Base-by-base conservation (phyloP, 2,888 invertebrate genomes). In the Nemapogon koenigi region DNA sequence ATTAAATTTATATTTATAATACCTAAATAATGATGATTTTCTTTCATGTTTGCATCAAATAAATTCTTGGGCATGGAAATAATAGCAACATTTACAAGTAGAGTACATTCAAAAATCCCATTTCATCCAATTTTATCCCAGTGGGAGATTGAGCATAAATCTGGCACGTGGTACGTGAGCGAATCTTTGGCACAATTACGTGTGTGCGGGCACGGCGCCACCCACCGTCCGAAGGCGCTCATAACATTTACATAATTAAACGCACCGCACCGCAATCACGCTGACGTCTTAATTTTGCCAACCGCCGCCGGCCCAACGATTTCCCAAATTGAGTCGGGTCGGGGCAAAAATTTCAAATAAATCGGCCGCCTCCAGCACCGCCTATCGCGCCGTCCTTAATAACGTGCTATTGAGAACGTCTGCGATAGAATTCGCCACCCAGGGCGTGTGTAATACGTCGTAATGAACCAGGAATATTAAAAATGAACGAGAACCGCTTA, bases 371-470 rank as follows among this genome's bases (percentile, higher is more conserved):
- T 54, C 53, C 18, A 33, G 62, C 51, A 50, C 60, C 70, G 66
- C 69, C 70, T 48, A 52, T 54, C 53, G 52, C 19, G 19, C 64
- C 68, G 56, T 55, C 65, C 68, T 63, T 78, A 76, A 76, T 75
- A 71, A 62, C 72, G 57, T 59, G 51, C 65, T 57, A 78, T 75
- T 75, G 76, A 69, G 70, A 66, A 62, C 68, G 72, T 67, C 64
- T 72, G 73, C 76, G 70, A 73, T 76, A 75, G 75, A 73, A 76
- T 75, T 75, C 75, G 72, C 76, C 76, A 78, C 76, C 76, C 76
- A 78, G 73, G 76, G 73, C 69, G 76, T 65, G 66, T 68, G 72
- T 75, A 76, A 78, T 78, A 72, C 64, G 70, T 63, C 65, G 72
- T 78, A 76, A 78, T 75, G 73, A 78, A 72, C 73, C 72, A 57